phyloP scores from a whole-genome alignment of 2,888 invertebrate species.

The Zhuqinia jingwanae region DNA sequence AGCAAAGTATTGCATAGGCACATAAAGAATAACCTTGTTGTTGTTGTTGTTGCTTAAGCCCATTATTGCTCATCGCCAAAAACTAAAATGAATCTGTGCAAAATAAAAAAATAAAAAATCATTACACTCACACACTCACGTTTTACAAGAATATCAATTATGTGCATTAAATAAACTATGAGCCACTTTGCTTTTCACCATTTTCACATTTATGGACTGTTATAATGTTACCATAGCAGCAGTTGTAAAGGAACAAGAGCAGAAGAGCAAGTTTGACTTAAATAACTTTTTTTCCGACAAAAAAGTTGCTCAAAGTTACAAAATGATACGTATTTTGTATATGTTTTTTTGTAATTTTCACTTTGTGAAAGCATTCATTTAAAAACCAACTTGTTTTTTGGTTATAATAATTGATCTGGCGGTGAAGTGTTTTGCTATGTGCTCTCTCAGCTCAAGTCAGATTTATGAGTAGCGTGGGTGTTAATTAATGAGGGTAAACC shows the following conservation, averaged over 20 bases:
- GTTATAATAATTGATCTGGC: slow-evolving; percentile 73
- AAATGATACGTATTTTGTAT: too few species aligned
- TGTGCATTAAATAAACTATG: neutral
- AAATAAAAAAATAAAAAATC: too few species aligned
- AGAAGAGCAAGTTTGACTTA: slow-evolving; percentile 30
- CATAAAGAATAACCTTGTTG: too few species aligned
- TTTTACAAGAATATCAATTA: slow-evolving; percentile 1
- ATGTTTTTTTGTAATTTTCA: slow-evolving; percentile 18
- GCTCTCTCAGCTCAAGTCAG: slow-evolving; percentile 38
- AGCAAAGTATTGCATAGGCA: too few species aligned
- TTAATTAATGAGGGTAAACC: slow-evolving; percentile 74
- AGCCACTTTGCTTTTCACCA: slow-evolving; percentile 28
- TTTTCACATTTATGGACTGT: too few species aligned
- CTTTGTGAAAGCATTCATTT: slow-evolving; percentile 38
- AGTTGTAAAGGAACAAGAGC: slow-evolving; percentile 19
- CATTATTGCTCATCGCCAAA: too few species aligned
- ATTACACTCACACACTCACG: neutral
- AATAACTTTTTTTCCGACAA: slow-evolving; percentile 59
- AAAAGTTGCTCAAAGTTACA: slow-evolving; percentile 57
- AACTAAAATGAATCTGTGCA: too few species aligned
- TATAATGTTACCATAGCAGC: too few species aligned
- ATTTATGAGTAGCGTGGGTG: slow-evolving; percentile 74
- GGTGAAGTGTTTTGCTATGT: slow-evolving; percentile 24
- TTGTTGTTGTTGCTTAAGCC: too few species aligned
- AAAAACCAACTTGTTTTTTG: slow-evolving; percentile 38